phyloP scores from a whole-genome alignment of 1,140 invertebrate species.

The Hylaeus anthracinus region DNA sequence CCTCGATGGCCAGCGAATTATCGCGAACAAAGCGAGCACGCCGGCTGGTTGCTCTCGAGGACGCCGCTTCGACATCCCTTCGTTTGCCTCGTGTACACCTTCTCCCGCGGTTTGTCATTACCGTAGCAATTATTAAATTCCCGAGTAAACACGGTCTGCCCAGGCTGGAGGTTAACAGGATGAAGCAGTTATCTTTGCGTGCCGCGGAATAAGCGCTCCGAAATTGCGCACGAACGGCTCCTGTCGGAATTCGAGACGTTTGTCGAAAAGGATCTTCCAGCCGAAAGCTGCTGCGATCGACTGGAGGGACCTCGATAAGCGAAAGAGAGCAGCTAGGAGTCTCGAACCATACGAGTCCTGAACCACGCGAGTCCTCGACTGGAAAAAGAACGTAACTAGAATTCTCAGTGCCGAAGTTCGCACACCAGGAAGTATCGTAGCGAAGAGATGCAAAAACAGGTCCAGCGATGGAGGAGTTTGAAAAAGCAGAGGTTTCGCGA shows the following conservation, averaged over 20 bases:
- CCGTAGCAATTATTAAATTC: constrained; percentile 48
- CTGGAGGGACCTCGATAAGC: not conserved
- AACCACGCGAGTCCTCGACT: too few relatives aligned
- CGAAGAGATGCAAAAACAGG: not conserved
- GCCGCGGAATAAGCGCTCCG: constrained; percentile 28
- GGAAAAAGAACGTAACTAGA: too few relatives aligned
- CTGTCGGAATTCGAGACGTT: constrained; percentile 21
- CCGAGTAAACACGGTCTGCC: constrained; percentile 23
- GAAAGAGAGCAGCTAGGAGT: constrained; percentile 13
- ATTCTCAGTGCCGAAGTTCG: too few relatives aligned
- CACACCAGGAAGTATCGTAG: not conserved
- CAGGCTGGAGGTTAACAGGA: constrained; percentile 58
- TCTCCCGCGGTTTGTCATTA: constrained; percentile 22
- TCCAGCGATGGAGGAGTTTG: not conserved
- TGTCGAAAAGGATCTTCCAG: constrained; percentile 7
- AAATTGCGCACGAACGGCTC: constrained; percentile 22
- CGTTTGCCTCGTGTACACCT: not conserved
- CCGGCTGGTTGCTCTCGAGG: not conserved
- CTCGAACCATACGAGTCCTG: too few relatives aligned
- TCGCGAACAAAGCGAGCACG: constrained; percentile 18
- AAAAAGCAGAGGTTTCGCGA: constrained; percentile 14
- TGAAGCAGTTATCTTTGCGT: constrained; percentile 70
- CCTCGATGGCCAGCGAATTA: constrained; percentile 4
- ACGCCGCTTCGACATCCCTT: not conserved
- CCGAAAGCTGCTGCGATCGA: not conserved